These are phyloP conservation scores for Lepus timidus DNA, from an alignment of 2,113 vertebrate species.

Conservation along the genomic window DNA sequence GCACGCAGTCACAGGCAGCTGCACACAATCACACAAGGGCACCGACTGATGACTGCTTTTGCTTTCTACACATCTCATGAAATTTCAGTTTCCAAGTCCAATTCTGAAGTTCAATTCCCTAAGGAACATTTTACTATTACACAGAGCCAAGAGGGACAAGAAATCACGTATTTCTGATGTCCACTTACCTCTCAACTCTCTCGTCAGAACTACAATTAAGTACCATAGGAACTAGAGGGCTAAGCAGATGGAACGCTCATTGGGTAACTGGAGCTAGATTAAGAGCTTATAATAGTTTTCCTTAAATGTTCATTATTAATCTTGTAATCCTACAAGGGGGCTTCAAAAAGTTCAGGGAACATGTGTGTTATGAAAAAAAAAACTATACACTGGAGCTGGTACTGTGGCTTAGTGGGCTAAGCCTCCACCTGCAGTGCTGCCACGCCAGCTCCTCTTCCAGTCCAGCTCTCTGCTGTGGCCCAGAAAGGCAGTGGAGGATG, in stretches of 20 bases:
- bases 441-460: too few species aligned
- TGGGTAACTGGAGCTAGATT: not conserved
- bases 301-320: not conserved
- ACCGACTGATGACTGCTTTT: not conserved
- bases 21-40: not conserved
- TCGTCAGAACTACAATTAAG: not conserved
- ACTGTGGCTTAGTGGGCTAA: too few species aligned
- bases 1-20: not conserved
- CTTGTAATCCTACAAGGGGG: not conserved
- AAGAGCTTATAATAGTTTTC: not conserved
- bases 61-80: not conserved
- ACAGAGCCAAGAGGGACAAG: too few species aligned
- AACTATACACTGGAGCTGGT: too few species aligned
- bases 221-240: not conserved
- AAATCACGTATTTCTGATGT: not conserved
- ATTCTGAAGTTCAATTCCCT: not conserved
- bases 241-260: not conserved
- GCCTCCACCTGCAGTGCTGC: too few species aligned
- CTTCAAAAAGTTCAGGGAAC: too few species aligned
- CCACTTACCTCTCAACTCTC: not conserved
- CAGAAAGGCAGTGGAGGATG: too few species aligned
- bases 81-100: slow-evolving; percentile 13
- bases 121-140: not conserved
- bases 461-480: too few species aligned
- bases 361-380: too few species aligned